Evolutionary conservation across 2,888 invertebrate genomes (phyloP).

Genomic region (Agrochola lota): DNA sequence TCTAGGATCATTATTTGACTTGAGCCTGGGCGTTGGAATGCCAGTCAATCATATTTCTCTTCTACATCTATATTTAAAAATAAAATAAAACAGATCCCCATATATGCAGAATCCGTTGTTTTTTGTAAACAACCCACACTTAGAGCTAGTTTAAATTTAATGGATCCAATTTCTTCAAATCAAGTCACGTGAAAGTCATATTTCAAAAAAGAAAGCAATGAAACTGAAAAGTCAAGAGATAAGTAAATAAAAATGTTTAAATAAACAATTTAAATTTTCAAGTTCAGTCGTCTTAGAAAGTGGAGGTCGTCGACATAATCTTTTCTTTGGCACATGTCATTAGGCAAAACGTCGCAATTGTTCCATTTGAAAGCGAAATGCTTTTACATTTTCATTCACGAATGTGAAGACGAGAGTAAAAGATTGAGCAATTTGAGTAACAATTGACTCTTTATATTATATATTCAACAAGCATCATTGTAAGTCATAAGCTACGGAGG

Average conservation of each 20-base stretch:
- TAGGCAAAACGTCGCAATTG: conserved; percentile 75
- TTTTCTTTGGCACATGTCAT: conserved; percentile 77
- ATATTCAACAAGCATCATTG: conserved; percentile 61
- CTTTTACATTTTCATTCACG: conserved; percentile 72
- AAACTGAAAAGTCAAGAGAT: conserved; percentile 63
- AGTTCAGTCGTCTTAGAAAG: conserved; percentile 80
- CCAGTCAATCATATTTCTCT: conserved; percentile 32
- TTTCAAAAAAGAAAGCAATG: conserved; percentile 50
- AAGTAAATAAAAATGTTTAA: conserved; percentile 70
- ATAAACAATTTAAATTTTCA: conserved; percentile 64
- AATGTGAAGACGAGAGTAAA: conserved; percentile 68
- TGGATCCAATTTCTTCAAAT: conserved; percentile 37
- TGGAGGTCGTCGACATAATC: conserved; percentile 77
- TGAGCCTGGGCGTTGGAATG: conserved; percentile 34
- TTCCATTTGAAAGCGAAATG: conserved; percentile 77
- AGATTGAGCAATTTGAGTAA: conserved; percentile 71
- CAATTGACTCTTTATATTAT: conserved; percentile 66
- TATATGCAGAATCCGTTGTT: conserved; percentile 30
- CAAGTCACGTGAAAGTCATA: conserved; percentile 59
- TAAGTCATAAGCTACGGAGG: conserved; percentile 30
- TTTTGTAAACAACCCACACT: conserved; percentile 43
- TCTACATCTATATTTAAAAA: conserved; percentile 31
- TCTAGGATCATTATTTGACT: conserved; percentile 38
- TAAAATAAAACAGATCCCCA: conserved; percentile 30
- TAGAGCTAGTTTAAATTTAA: conserved; percentile 48